Evolutionary conservation across 2,113 vertebrate species (phyloP), one percentile per base, ranked within the genome.

Genomic region (Syngnathus floridae): DNA sequence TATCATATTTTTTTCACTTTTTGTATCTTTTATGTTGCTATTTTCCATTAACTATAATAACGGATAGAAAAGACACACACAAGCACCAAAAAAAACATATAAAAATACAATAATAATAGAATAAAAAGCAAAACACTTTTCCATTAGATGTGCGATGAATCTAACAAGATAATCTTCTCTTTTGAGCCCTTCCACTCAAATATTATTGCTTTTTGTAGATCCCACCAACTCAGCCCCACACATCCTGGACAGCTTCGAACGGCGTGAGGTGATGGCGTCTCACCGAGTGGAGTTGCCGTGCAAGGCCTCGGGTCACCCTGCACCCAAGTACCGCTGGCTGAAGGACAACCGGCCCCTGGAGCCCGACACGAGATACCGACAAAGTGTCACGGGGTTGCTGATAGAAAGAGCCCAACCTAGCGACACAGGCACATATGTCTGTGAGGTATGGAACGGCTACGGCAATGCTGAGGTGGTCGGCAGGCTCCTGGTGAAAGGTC

Each of bases 391-490:
- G 0, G 97, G 97, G 59, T 90, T 98, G 64, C 90, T 97, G 64
- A 97, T 99, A 4, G 95, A 96, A 81, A 91, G 92, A 80, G 88
- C 94, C 0, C 91, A 93, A 60, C 86, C 95, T 56, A 92, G 90
- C 0, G 97, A 99, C 87, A 92, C 93, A 0, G 97, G 97, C 75
- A 93, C 88, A 69, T 99, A 98, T 1, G 93, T 95, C 73, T 99
- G 97, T n/a, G 97, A 99, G 83, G 96, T 99, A 80, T 99, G 96
- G 93, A 99, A 99, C 77, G 87, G 90, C 84, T 98, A 97, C 0
- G 95, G 97, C 52, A 98, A 93, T 19, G 95, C 96, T 0, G 96
- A 97, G 84, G 92, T 97, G 78, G 87, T 94, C 74, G 97, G 97
- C 49, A 91, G 87, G 65, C 91, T 99, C 61, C 84, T 88, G 62